Conservation (phyloP, 2,797 vertebrate species). For the Distichodus sexfasciatus region DNA sequence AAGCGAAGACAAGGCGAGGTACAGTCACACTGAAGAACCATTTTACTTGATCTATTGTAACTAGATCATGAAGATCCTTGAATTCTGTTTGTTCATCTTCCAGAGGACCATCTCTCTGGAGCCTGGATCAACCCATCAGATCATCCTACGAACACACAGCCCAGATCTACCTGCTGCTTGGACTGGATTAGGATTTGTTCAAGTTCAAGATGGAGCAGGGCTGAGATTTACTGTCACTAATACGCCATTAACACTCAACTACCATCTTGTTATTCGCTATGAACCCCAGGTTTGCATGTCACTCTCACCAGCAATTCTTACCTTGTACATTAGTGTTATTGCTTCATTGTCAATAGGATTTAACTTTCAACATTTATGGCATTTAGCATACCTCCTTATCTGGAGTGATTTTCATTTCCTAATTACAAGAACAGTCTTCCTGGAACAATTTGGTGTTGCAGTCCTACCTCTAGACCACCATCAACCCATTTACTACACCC, state of each 20-base stretch:
- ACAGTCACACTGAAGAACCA: not conserved
- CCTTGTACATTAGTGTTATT: not conserved
- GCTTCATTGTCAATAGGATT: not conserved
- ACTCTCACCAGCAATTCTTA: not conserved
- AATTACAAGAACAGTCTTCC: no score
- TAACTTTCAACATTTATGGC: no score
- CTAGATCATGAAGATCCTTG: not conserved
- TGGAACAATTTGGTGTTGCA: no score
- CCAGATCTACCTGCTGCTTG: constrained; percentile 65
- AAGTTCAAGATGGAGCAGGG: constrained; percentile 69
- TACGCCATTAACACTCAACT: constrained; percentile 76
- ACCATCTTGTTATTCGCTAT: constrained; percentile 76
- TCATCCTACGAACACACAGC: constrained; percentile 69
- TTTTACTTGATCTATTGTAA: not conserved
- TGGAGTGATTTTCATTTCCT: no score
- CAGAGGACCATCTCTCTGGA: constrained; percentile 60
- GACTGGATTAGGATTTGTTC: constrained; percentile 81
- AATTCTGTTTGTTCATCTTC: not conserved
- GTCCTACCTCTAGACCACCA: no score
- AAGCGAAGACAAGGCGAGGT: constrained; percentile 60
- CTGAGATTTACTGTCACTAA: constrained; percentile 80
- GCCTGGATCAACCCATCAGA: constrained; percentile 52
- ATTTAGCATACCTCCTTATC: no score
- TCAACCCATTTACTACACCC: no score
- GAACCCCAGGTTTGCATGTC: constrained; percentile 76